These are phyloP conservation scores for Penelope pileata DNA, from an alignment of 2,113 vertebrate genomes.

Conservation along the genomic window DNA sequence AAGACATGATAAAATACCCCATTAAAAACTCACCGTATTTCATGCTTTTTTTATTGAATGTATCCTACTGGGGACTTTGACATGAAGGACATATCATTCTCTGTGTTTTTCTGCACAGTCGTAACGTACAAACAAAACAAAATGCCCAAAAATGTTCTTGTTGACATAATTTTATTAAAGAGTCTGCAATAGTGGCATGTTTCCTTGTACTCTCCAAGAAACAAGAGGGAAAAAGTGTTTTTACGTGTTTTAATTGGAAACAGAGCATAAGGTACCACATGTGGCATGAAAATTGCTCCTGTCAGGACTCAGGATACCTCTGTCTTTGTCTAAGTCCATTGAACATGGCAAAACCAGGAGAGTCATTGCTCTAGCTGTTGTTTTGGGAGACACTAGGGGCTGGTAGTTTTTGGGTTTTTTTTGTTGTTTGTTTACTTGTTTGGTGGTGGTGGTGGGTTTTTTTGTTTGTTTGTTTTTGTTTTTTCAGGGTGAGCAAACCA, in stretches of 20 bases:
- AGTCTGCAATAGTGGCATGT: not conserved
- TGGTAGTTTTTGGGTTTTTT: not conserved
- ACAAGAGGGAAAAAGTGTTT: slow-evolving; percentile 6
- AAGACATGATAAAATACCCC: not conserved
- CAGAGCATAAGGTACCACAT: not conserved
- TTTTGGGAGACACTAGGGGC: not conserved
- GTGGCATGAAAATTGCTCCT: not conserved
- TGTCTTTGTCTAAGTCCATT: not conserved
- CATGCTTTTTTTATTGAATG: slow-evolving; percentile 10
- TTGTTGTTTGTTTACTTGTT: not conserved
- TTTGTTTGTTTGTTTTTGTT: not conserved
- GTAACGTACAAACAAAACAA: slow-evolving; percentile 45
- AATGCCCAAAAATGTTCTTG: slow-evolving; percentile 38
- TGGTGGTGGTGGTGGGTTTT: no score
- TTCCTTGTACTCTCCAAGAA: slow-evolving; percentile 37
- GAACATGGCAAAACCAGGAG: not conserved
- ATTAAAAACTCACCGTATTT: slow-evolving; percentile 34
- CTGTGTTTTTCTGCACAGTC: not conserved
- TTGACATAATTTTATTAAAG: slow-evolving; percentile 52
- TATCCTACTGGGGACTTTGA: not conserved
- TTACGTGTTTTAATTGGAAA: not conserved
- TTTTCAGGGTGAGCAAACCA: not conserved
- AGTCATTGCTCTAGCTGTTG: not conserved
- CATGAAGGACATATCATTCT: slow-evolving; percentile 14
- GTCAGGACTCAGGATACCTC: not conserved